Evolutionary conservation across 2,888 invertebrate genomes (phyloP).

Genomic region (Drosophila percnosoma): DNA sequence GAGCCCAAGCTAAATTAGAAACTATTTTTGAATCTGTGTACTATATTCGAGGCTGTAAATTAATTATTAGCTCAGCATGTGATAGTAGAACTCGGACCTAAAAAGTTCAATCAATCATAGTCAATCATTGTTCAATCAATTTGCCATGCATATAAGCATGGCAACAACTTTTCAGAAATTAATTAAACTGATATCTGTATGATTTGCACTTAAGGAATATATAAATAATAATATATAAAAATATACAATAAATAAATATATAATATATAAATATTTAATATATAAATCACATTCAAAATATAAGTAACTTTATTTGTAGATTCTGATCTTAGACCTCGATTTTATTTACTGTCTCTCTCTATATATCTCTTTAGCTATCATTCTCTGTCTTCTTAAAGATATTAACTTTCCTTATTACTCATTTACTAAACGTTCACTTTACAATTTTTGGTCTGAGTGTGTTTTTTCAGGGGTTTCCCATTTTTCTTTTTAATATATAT

Average conservation of each 20-base stretch:
- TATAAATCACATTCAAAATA: neutral
- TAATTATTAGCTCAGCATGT: neutral
- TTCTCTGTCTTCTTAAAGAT: neutral
- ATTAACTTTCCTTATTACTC: fast-evolving
- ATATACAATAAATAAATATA: too few relatives aligned
- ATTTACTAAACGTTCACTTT: too few relatives aligned
- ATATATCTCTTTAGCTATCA: neutral
- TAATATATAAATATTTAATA: too few relatives aligned
- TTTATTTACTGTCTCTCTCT: neutral
- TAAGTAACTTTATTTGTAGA: fast-evolving
- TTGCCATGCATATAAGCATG: neutral
- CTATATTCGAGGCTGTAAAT: neutral
- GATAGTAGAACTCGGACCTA: neutral
- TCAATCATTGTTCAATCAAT: neutral
- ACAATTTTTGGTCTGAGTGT: neutral
- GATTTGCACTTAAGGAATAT: too few relatives aligned
- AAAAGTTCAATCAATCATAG: neutral
- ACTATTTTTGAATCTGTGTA: neutral
- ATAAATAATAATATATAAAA: too few relatives aligned
- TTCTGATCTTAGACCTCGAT: neutral
- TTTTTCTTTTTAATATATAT: neutral
- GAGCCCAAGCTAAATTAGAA: conserved; percentile 1
- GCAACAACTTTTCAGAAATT: neutral
- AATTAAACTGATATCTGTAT: too few relatives aligned
- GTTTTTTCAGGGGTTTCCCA: neutral